These are phyloP conservation scores for Bombus difficillimus DNA, from an alignment of 1,140 invertebrate genomes.

Conservation along the genomic window DNA sequence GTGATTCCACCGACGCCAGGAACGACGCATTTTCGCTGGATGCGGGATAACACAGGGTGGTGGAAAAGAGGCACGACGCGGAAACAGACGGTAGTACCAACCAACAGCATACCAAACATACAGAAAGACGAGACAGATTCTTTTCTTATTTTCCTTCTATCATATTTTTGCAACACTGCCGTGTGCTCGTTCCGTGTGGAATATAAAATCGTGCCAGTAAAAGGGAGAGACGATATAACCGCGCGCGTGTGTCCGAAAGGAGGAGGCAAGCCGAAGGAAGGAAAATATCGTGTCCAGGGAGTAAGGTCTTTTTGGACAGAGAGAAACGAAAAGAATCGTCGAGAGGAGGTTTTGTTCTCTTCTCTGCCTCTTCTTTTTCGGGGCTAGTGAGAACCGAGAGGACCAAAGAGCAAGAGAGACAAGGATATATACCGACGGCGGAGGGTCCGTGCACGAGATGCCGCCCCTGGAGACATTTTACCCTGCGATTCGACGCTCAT, in stretches of 20 bases:
- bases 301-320: neutral
- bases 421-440: neutral
- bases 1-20: slow-evolving; percentile 74
- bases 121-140: neutral
- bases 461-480: slow-evolving; percentile 67
- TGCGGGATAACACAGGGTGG: slow-evolving; percentile 42
- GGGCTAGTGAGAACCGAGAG: neutral
- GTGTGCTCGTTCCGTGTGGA: neutral
- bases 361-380: neutral
- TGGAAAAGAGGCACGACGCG: neutral
- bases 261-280: neutral
- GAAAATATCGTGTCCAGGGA: neutral
- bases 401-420: neutral
- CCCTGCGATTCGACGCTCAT: slow-evolving; percentile 50
- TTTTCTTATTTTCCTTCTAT: neutral
- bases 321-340: neutral
- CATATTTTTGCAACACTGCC: neutral
- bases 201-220: neutral
- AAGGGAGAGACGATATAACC: neutral
- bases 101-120: neutral
- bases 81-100: neutral
- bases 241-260: neutral
- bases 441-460: slow-evolving; percentile 33
- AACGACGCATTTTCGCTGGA: slow-evolving; percentile 63
- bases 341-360: neutral